Evolutionary conservation across 2,113 vertebrate species (phyloP).

Genomic region (Aythya baeri): DNA sequence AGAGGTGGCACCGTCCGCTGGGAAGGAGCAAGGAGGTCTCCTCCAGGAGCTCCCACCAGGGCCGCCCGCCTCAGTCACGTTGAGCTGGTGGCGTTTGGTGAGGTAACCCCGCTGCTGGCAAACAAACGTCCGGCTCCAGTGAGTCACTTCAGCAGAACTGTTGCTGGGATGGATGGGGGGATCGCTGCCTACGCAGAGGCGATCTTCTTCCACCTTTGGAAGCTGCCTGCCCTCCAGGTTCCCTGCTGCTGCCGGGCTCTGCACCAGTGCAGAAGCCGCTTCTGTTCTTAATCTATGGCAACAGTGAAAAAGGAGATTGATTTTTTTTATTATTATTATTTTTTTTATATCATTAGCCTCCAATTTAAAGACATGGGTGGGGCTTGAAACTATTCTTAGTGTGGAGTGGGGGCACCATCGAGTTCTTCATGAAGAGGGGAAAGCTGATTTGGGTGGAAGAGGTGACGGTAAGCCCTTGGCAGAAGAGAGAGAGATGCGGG

Average conservation of each 20-base stretch:
- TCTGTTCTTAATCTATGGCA: not conserved
- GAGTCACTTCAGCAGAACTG: not conserved
- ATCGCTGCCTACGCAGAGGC: fast-evolving
- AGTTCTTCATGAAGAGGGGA: not conserved
- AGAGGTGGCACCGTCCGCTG: not conserved
- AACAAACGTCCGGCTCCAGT: fast-evolving
- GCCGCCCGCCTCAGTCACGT: fast-evolving
- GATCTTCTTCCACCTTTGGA: not conserved
- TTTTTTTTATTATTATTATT: too few species aligned
- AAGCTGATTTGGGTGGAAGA: not conserved
- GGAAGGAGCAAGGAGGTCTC: not conserved
- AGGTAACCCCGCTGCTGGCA: not conserved
- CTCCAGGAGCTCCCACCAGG: not conserved
- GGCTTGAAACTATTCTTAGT: not conserved
- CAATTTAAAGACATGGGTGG: not conserved
- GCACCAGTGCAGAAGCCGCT: not conserved
- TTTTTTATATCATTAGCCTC: not conserved
- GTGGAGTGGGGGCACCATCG: fast-evolving
- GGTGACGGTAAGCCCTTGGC: not conserved
- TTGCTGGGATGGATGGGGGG: not conserved
- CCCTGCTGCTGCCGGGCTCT: not conserved
- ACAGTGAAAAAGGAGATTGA: not conserved
- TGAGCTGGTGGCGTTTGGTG: not conserved
- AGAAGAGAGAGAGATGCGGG: not conserved
- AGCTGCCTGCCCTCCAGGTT: not conserved